Evolutionary conservation across 2,888 invertebrate genomes (phyloP), one percentile per base, ranked within the genome.

Genomic region (Sceliomorpha sp.): DNA sequence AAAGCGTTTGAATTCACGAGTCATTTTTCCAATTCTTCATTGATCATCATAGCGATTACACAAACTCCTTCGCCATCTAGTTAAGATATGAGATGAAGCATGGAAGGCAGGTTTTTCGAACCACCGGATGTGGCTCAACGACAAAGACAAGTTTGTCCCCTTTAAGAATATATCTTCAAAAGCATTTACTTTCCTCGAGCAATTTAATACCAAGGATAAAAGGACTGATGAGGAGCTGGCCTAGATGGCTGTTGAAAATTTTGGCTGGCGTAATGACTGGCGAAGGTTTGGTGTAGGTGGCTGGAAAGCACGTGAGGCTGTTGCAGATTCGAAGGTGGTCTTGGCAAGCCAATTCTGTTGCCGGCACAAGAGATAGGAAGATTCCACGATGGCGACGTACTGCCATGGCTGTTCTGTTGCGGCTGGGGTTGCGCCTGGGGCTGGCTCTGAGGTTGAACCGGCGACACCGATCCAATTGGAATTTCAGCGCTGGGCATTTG

Each of bases 241-340:
- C 84, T 77, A 1, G 81, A 70, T 1, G 85, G 76, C 64, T 88
- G 87, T 37, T 85, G 87, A 44, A 87, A 86, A 13, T 81, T 74
- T 13, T 84, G 83, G 6, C 71, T 70, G 0, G 78, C 55, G 14
- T 87, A 86, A 56, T 83, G 85, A 48, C 79, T 80, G 5, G 80
- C 69, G 17, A 86, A 86, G 0, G 78, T 72, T 58, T 86, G 85
- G 68, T 85, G 86, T 2, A 81, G 72, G 53, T 86, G 87, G 10
- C 77, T 10, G 0, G 76, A 44, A 17, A 82, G 83, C 0, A 79
- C 44, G 9, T 84, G 83, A 2, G 76, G 48, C 34, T 84, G 83
- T 34, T 64, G 56, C 1, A 83, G 48, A 34, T 66, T 73, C 0
- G 80, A 34, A 0, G 83, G 79, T 1, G 87, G 81, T 59, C 79